phyloP scores from a whole-genome alignment of 2,888 invertebrate species.

The Nemoura dubitans region DNA sequence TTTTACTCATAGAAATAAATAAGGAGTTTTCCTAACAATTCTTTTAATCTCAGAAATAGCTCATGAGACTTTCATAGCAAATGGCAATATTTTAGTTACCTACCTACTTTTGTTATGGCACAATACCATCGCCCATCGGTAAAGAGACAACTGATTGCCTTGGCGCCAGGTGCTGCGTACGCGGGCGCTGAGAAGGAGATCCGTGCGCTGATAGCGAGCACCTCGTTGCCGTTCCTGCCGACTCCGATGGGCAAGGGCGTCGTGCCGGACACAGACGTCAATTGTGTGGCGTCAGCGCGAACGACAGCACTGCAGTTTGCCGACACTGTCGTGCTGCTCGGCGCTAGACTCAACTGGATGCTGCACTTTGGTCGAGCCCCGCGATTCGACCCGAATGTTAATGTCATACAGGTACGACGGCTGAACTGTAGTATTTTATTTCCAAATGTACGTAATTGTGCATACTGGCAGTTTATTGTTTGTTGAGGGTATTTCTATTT shows the following conservation, averaged over 20 bases:
- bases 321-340: slow-evolving; percentile 87
- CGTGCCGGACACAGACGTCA: slow-evolving; percentile 72
- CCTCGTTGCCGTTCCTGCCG: slow-evolving; percentile 87
- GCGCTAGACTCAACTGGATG: slow-evolving; percentile 97
- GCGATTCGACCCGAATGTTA: slow-evolving; percentile 81
- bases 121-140: not conserved
- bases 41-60: no score
- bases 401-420: slow-evolving; percentile 82
- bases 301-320: slow-evolving; percentile 86
- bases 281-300: slow-evolving; percentile 87
- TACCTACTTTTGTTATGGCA: no score
- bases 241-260: slow-evolving; percentile 94
- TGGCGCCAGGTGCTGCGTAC: slow-evolving; percentile 77
- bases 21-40: no score
- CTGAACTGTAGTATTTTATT: no score
- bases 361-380: slow-evolving; percentile 94
- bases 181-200: slow-evolving; percentile 78
- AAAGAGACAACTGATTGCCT: no score
- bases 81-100: no score
- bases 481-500: no score
- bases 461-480: no score
- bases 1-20: no score
- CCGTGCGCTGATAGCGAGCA: slow-evolving; percentile 72
- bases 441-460: no score
- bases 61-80: no score